These are phyloP conservation scores for Neolamprologus ventralis DNA, from an alignment of 2,113 vertebrate genomes.

Conservation along the genomic window DNA sequence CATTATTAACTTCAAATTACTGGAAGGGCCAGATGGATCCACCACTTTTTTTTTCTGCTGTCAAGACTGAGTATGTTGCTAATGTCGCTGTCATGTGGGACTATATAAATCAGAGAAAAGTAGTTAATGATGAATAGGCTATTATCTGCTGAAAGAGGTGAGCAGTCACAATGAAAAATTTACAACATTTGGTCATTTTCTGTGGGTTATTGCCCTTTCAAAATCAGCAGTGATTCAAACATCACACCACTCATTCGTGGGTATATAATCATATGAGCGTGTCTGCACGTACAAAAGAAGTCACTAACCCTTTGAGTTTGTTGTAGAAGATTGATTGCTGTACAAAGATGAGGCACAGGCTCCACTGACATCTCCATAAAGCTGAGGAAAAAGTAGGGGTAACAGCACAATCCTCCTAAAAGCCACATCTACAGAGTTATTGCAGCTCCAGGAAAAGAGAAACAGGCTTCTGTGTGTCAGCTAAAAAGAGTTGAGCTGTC, in stretches of 20 bases:
- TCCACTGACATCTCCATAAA: constrained; percentile 51
- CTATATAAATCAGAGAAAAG: background rate
- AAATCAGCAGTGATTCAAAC: background rate
- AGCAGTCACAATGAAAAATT: background rate
- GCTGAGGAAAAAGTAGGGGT: constrained; percentile 29
- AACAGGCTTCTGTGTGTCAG: background rate
- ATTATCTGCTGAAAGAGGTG: background rate
- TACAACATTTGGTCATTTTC: background rate
- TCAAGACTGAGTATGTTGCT: background rate
- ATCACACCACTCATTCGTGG: background rate
- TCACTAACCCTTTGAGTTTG: constrained; percentile 37
- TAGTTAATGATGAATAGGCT: background rate
- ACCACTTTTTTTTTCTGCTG: background rate
- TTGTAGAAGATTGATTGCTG: constrained; percentile 43
- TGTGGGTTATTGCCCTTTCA: background rate
- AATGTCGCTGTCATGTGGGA: background rate
- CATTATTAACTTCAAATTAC: constrained; percentile 32
- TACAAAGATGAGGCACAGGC: constrained; percentile 8
- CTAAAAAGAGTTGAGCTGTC: background rate
- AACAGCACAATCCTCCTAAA: constrained; percentile 44
- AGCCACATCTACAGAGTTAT: constrained; percentile 48
- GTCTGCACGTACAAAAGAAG: constrained; percentile 5
- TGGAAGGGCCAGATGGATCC: background rate
- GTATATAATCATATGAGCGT: background rate
- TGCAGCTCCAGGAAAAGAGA: background rate